Base-by-base conservation (phyloP, 53 echinoderm and acorn worm species). In the Mesocentrotus franciscanus region DNA sequence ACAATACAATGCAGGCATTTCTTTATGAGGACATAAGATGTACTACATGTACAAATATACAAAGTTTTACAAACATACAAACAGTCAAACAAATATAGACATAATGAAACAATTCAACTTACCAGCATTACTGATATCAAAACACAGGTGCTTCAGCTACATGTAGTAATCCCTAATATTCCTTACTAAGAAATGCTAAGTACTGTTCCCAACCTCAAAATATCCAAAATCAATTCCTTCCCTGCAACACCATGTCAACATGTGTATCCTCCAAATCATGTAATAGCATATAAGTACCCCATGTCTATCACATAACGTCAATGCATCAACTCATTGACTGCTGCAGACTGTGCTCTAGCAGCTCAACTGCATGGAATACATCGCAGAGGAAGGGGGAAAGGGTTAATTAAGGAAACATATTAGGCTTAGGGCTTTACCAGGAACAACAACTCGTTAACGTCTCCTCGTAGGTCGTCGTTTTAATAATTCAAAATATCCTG, bases 391-490 rank as follows among this genome's bases (percentile, higher is more conserved):
- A 56, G 34, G 66, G 26, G 91, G 61, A 90, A 90, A 58, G 35
- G 91, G 91, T 64, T 90, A 64, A 66, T 64, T 11, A 64, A 62
- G 91, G 91, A 90, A 64, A 56, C 66, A 16, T 16, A 35, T 90
- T 64, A 90, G 62, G 16, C 91, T 58, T 9, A 90, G 12, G 18
- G 91, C 57, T 61, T 33, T 64, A 59, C 59, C 49, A 66, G 91
- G 30, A 62, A 90, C 91, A 90, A 90, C 91, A 90, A 36, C 91
- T 90, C 91, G 91, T 90, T 90, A 90, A 66, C 91, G 13, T 90
- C 91, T 36, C 64, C 1, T 26, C 4, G 33, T 8, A n/a, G 34
- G 66, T n/a, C 33, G 34, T 34, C 35, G 10, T 3, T 90, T 26
- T 8, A 34, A 34, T 90, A 90, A 90, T 64, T 90, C 91, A 90